Conservation (phyloP, 1,140 invertebrate species). For the Drosophila jambulina region DNA sequence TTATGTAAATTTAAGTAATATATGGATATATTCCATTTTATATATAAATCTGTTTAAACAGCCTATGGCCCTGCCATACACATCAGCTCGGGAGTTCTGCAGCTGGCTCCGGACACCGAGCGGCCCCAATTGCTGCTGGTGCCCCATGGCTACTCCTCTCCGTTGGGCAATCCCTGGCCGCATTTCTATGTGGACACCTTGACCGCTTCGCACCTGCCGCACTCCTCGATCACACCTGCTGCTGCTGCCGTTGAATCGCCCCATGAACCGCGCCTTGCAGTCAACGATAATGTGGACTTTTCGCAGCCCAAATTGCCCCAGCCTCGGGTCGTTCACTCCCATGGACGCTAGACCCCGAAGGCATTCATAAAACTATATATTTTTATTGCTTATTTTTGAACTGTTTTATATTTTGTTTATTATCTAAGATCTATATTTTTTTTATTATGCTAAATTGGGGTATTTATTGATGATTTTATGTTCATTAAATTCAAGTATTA, state of each 20-base stretch:
- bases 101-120: constrained; percentile 51
- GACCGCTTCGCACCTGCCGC: constrained; percentile 35
- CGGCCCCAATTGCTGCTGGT: constrained; percentile 50
- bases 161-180: constrained; percentile 23
- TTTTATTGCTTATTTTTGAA: background rate
- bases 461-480: too few species aligned
- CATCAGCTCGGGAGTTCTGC: constrained; percentile 64
- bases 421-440: background rate
- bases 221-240: constrained; percentile 7
- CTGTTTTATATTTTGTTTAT: constrained; percentile 9
- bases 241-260: background rate
- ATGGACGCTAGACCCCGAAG: constrained; percentile 35
- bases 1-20: background rate
- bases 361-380: background rate
- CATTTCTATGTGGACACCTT: constrained; percentile 44
- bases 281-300: constrained; percentile 65
- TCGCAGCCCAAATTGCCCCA: constrained; percentile 27
- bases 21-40: too few species aligned
- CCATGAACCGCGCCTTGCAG: constrained; percentile 20
- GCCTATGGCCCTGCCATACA: constrained; percentile 62
- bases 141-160: constrained; percentile 11
- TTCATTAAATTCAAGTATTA: too few species aligned
- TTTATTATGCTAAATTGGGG: background rate
- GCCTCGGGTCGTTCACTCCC: constrained; percentile 19
- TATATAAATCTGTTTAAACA: background rate